phyloP scores from a whole-genome alignment of 2,113 vertebrate species.

The Labrus mixtus region DNA sequence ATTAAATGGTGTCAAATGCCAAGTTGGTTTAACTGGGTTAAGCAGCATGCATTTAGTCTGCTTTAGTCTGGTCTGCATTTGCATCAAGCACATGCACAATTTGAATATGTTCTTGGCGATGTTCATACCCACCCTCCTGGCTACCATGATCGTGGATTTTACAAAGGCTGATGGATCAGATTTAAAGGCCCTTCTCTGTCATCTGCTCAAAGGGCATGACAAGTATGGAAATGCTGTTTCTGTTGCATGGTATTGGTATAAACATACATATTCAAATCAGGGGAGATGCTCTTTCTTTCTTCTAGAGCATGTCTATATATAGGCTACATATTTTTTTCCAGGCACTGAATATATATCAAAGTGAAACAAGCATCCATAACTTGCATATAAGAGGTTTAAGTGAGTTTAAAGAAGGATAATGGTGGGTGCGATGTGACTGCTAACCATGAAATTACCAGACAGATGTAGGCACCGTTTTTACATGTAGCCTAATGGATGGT shows the following conservation, averaged over 20 bases:
- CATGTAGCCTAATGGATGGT: not conserved
- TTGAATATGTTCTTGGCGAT: not conserved
- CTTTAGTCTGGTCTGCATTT: conserved; percentile 1
- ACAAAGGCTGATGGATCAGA: not conserved
- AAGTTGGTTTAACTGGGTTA: not conserved
- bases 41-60: not conserved
- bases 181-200: not conserved
- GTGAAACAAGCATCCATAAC: conserved; percentile 19
- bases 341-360: conserved; percentile 13
- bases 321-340: not conserved
- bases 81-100: not conserved
- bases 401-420: not conserved
- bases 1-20: not conserved
- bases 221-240: not conserved
- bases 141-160: not conserved
- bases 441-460: not conserved
- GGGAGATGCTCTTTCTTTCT: no score
- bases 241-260: not conserved
- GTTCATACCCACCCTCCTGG: not conserved
- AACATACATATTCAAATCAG: conserved; percentile 10
- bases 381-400: conserved; percentile 12
- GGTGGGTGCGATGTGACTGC: conserved; percentile 1
- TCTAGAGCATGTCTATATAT: not conserved
- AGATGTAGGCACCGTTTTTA: not conserved
- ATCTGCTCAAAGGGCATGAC: not conserved